Base-by-base conservation (phyloP, 2,113 vertebrate species). In the Nesoenas mayeri region DNA sequence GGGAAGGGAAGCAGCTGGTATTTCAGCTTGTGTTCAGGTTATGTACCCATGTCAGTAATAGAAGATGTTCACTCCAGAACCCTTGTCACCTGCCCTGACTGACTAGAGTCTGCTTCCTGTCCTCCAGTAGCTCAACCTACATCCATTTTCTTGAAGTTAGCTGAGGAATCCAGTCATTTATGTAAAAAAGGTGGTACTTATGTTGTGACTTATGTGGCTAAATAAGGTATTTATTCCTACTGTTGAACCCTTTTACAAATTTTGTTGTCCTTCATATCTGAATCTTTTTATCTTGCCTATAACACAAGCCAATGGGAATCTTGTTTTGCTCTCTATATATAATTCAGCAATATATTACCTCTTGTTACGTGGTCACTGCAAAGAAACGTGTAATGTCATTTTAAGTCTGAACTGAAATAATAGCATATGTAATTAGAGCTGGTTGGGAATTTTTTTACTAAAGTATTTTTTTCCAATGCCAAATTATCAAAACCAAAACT, bases 181-280 rank as follows among this genome's bases (percentile, higher is more conserved):
- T 95, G 72, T 96, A 95, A 92, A 90, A 90, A 95, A 95, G 77
- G 48, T 95, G 92, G 80, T 93, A 44, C 77, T 93, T 93, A 74
- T 36, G 31, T 92, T 96, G 81, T 96, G 93, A 79, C 34, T 93
- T 92, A 40, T 47, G 88, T 96, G 51, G 62, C 86, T 94, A 50
- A 93, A 96, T 40, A 93, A 95, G 79, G 80, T 95, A 88, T 96
- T 97, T 88, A 71, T 94, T 92, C 80, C 83, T 95, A 2, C 69
- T 96, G 44, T 84, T 94, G 57, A 91, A 93, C 26, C 53, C 58
- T 71, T 78, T 70, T 36, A 53, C 75, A 1, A 70, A 47, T 81
- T 95, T 73, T 80, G n/a, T 74, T 95, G 67, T 78, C 71, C 20
- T 90, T 90, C 64, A 0, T 91, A 84, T 38, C 71, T 93, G 83